phyloP scores from a whole-genome alignment of 2,797 vertebrate species.

The Taenioides sp. region DNA sequence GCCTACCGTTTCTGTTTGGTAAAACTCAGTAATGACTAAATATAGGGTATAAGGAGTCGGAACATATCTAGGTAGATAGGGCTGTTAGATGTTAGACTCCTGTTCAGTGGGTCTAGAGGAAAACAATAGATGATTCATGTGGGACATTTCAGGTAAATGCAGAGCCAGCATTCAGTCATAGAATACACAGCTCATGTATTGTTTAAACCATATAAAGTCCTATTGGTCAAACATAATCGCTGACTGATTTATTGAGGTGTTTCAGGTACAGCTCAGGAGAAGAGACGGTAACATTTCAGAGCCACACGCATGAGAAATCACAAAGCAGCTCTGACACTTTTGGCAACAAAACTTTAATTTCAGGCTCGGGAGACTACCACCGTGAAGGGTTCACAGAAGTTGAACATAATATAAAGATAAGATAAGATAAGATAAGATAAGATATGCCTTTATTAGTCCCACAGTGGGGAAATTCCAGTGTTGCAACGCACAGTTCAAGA shows the following conservation, averaged over 20 bases:
- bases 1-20: not conserved
- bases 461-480: too few species aligned
- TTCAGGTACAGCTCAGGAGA: not conserved
- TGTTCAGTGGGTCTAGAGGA: too few species aligned
- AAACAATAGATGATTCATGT: slow-evolving; percentile 30
- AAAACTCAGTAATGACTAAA: not conserved
- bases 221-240: slow-evolving; percentile 26
- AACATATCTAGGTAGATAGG: not conserved
- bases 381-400: slow-evolving; percentile 16
- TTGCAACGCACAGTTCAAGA: too few species aligned
- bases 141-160: slow-evolving; percentile 40
- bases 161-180: slow-evolving; percentile 17
- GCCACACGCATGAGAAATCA: slow-evolving; percentile 31
- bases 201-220: slow-evolving; percentile 38
- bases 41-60: not conserved
- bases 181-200: slow-evolving; percentile 32
- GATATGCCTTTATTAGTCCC: too few species aligned
- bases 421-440: too few species aligned
- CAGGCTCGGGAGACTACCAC: slow-evolving; percentile 34
- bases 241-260: slow-evolving; percentile 44
- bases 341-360: slow-evolving; percentile 50
- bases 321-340: slow-evolving; percentile 40
- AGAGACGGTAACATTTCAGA: slow-evolving; percentile 18
- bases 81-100: slow-evolving; percentile 40
- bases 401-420: slow-evolving; percentile 27